A percentile compares a stretch with the other conserved stretches of the same genome.
Evolutionary conservation across 2,797 vertebrate genomes (phyloP).

Genomic region (Hirundo rustica): DNA sequence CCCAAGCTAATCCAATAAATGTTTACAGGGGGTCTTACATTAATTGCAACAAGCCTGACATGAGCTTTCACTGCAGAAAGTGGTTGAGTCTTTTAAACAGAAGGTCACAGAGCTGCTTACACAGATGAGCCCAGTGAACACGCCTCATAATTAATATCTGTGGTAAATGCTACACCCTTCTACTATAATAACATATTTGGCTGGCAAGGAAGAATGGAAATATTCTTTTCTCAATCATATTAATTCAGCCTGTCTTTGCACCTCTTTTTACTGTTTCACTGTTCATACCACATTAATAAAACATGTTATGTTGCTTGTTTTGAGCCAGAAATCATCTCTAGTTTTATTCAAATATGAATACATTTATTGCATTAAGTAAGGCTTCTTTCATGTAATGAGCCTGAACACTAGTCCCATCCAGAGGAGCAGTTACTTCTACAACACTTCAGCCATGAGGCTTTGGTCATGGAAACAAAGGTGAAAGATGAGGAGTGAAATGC

Average conservation of each 20-base stretch:
- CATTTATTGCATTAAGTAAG: neutral
- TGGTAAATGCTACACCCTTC: neutral
- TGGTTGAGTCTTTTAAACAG: neutral
- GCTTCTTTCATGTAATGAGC: neutral
- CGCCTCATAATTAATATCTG: neutral
- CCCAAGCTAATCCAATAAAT: neutral
- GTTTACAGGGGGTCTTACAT: neutral
- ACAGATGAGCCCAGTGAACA: neutral
- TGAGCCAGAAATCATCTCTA: neutral
- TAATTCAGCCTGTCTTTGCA: neutral
- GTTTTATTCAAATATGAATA: neutral
- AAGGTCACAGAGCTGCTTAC: neutral
- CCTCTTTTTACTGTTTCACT: neutral
- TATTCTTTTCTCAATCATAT: neutral
- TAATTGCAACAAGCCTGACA: neutral
- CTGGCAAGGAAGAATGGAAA: neutral
- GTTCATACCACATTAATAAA: neutral
- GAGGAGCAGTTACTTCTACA: neutral
- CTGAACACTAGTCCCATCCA: neutral
- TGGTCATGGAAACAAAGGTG: neutral
- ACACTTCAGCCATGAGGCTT: neutral
- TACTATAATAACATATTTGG: neutral
- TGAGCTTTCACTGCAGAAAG: neutral
- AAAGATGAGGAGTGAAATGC: conserved; percentile 10
- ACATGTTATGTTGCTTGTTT: neutral